Percentiles rank a stretch among this genome's conserved stretches.
phyloP scores from a whole-genome alignment of 2,888 invertebrate species.

The Acronicta psi region DNA sequence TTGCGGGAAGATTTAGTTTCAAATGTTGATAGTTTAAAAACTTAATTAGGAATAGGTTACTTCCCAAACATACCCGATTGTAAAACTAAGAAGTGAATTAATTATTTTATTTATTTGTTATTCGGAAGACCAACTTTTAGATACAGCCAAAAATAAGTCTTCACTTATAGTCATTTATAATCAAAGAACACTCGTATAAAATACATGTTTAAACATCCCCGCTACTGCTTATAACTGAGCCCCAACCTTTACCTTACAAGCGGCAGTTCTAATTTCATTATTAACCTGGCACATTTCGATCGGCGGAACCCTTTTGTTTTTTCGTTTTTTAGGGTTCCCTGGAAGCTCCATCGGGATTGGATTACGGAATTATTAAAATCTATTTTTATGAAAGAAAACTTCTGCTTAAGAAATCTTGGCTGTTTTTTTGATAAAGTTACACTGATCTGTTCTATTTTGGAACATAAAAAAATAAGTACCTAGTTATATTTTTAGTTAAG shows the following conservation, averaged over 20 bases:
- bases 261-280: constrained; percentile 75
- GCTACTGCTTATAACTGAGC: constrained; percentile 52
- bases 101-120: too few species aligned
- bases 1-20: too few species aligned
- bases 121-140: too few species aligned
- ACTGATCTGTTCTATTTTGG: constrained; percentile 28
- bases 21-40: too few species aligned
- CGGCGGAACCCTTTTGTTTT: constrained; percentile 66
- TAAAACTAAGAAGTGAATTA: too few species aligned
- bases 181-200: too few species aligned
- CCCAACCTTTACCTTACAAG: constrained; percentile 45
- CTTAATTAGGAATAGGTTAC: too few species aligned
- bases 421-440: constrained; percentile 12
- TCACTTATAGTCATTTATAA: too few species aligned
- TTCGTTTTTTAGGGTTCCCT: constrained; percentile 53
- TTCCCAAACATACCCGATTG: too few species aligned
- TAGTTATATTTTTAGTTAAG: too few species aligned
- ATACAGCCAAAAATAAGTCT: too few species aligned
- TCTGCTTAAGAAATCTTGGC: constrained; percentile 16
- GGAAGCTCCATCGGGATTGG: constrained; percentile 41
- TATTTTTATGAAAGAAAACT: constrained; percentile 37
- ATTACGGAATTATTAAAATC: constrained; percentile 57
- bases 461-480: not conserved
- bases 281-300: constrained; percentile 71
- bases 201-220: constrained; percentile 11